phyloP scores from a whole-genome alignment of 2,113 vertebrate genomes.

The Antechinus stuartii region DNA sequence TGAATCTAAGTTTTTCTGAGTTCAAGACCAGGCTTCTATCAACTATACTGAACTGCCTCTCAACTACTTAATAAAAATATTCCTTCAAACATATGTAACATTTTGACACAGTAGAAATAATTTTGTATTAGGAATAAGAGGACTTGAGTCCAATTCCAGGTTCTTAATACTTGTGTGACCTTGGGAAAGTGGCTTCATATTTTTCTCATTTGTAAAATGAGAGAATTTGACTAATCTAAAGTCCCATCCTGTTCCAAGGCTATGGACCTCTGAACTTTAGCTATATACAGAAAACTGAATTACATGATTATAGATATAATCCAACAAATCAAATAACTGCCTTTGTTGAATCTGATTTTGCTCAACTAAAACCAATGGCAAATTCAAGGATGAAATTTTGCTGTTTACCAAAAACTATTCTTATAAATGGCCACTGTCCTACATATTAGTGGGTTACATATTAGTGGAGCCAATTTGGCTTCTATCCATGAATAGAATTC shows the following conservation, averaged over 20 bases:
- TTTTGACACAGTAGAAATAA: background rate
- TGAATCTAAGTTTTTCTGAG: background rate
- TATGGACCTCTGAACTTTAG: background rate
- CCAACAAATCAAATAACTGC: background rate
- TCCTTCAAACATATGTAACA: background rate
- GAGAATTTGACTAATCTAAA: too few species aligned
- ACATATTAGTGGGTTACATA: background rate
- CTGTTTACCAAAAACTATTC: background rate
- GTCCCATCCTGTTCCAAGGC: too few species aligned
- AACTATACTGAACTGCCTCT: background rate
- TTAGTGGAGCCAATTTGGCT: background rate
- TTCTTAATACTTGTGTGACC: too few species aligned
- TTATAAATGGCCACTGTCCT: too few species aligned
- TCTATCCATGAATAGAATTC: background rate
- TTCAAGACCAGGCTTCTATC: background rate
- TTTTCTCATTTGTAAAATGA: too few species aligned
- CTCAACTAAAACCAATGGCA: background rate
- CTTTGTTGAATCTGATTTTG: background rate
- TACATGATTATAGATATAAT: background rate
- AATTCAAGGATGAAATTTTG: background rate
- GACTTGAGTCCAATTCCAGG: background rate
- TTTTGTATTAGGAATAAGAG: background rate
- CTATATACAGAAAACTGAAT: background rate
- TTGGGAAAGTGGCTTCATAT: too few species aligned
- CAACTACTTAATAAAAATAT: background rate